Base-by-base conservation (phyloP, 2,797 vertebrate genomes). In the Silurus aristotelis region DNA sequence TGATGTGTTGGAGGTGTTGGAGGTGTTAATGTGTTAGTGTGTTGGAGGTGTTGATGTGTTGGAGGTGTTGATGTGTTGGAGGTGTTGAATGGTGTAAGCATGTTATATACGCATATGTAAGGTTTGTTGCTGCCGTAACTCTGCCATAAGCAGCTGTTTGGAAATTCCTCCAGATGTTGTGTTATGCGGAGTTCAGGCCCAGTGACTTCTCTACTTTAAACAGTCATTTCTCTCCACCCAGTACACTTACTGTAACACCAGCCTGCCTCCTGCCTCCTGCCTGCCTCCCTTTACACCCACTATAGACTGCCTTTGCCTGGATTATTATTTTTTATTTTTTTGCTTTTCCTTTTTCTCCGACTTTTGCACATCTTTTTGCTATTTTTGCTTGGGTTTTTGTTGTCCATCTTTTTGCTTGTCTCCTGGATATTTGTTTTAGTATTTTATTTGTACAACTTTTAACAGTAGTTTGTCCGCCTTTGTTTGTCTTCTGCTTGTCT, bases 221-320 rank as follows among this genome's bases (percentile, higher is more conserved):
- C 22, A 72, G 66, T 66, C 48, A 84, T 25, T 46, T 66, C 55
- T 63, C 82, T 67, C 61, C 22, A 31, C 68, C 48, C 63, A 5
- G 80, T 22, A 66, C 15, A 10, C 70, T 76, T 68, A 48, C 61
- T 6, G 43, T 0, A 43, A 46, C 31, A 46, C 17, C 77, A 58
- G 15, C n/a, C 48, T 56, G 17, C 25, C 14, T 56, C 13, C 6
- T 56, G 31, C 31, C 31, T 31, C 25, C 22, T 22, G 6, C 10
- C 20, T 48, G 43, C 10, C 10, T 48, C 5, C 6, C 0, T 60
- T 17, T 60, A 20, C 1, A 20, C 58, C 6, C 15, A 20, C 15
- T 60, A 63, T 68, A 43, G 15, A 1, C 31, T 68, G 6, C 14
- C 14, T 67, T 4, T 27, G 5, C 5, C n/a, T 66, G 9, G 15